phyloP scores from a whole-genome alignment of 2,888 invertebrate species.

The Drosophila parthenogenetica region DNA sequence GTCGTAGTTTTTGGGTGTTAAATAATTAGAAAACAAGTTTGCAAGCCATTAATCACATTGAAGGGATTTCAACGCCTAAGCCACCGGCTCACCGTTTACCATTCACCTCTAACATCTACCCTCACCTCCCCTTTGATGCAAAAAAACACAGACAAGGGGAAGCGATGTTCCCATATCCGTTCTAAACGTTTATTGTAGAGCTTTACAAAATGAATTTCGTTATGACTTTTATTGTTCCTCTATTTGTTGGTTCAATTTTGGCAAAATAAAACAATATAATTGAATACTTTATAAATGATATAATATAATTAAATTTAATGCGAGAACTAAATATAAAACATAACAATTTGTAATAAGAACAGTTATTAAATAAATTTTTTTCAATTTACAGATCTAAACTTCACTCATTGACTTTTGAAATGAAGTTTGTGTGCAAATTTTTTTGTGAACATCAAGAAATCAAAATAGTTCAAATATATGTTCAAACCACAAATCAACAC shows the following conservation, averaged over 20 bases:
- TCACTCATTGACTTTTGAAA: no score
- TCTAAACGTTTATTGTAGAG: not conserved
- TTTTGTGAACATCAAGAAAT: not conserved
- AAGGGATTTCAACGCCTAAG: conserved; percentile 35
- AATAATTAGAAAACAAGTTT: conserved; percentile 82
- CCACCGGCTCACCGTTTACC: not conserved
- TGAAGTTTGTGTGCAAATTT: no score
- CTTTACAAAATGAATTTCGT: not conserved
- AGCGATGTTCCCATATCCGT: not conserved
- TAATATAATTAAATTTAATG: no score
- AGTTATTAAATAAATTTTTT: no score
- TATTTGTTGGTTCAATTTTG: no score
- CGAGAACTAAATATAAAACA: no score
- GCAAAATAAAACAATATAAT: no score
- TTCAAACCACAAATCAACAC: conserved; percentile 43
- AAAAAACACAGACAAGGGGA: not conserved
- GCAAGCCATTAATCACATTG: conserved; percentile 76
- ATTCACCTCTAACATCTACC: not conserved
- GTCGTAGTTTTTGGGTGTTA: conserved; percentile 80
- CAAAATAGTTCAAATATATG: conserved; percentile 41
- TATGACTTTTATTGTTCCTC: no score
- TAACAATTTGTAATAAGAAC: no score
- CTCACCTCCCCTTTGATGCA: not conserved
- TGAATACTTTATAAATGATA: no score
- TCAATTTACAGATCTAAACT: no score